These are phyloP conservation scores for Drosophila buzzatii DNA, from an alignment of 2,888 invertebrate genomes.

Conservation along the genomic window DNA sequence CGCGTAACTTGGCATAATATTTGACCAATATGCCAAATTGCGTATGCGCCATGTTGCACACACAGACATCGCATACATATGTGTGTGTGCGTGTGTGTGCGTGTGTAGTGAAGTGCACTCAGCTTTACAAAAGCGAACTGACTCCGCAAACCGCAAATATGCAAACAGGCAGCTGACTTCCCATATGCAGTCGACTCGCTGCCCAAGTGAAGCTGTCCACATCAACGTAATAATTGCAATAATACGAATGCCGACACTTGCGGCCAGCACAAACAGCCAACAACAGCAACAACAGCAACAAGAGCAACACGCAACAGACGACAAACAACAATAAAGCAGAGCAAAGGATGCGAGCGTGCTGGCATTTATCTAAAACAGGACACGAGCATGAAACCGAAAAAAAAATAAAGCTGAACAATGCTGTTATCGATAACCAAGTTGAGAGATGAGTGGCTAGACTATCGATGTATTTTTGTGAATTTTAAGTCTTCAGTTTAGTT, in stretches of 20 bases:
- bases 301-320: conserved; percentile 6
- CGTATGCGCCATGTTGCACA: conserved; percentile 66
- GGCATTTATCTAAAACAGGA: neutral
- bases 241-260: conserved; percentile 76
- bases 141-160: conserved; percentile 65
- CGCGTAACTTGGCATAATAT: conserved; percentile 77
- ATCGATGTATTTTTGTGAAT: neutral
- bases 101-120: conserved; percentile 30
- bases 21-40: conserved; percentile 74
- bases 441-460: neutral
- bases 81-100: neutral
- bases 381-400: too few species aligned
- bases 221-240: conserved; percentile 81
- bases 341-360: conserved; percentile 8
- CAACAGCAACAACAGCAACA: conserved; percentile 34
- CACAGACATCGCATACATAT: conserved; percentile 7
- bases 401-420: neutral
- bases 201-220: conserved; percentile 57
- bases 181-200: conserved; percentile 21
- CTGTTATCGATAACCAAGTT: neutral
- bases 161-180: conserved; percentile 47
- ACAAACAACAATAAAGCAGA: conserved; percentile 3
- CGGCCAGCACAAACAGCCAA: conserved; percentile 65
- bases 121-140: conserved; percentile 33
- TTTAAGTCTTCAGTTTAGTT: neutral